Evolutionary conservation across 2,888 invertebrate genomes (phyloP).

Genomic region (Digitonthophagus gazella): DNA sequence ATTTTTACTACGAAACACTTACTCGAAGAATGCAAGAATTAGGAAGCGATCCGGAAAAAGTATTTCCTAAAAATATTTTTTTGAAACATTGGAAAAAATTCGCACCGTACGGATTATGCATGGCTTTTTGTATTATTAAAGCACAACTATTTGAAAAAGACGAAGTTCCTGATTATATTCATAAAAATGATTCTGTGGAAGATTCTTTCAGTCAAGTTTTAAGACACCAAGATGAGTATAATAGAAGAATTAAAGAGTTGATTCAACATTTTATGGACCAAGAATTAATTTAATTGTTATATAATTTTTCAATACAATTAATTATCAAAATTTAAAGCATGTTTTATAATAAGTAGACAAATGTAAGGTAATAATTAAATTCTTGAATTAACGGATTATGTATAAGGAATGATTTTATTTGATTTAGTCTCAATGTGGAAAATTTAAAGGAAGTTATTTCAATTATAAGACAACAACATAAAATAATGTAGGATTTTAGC

Average conservation of each 20-base stretch:
- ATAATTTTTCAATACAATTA: too few relatives aligned
- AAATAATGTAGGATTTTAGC: too few relatives aligned
- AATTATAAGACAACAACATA: too few relatives aligned
- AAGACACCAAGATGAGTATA: slow-evolving; percentile 22
- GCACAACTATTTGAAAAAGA: slow-evolving; percentile 29
- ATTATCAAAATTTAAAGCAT: too few relatives aligned
- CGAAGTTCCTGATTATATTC: slow-evolving; percentile 17
- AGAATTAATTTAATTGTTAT: slow-evolving; percentile 27
- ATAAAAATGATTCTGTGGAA: slow-evolving; percentile 14
- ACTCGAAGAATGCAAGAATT: slow-evolving; percentile 33
- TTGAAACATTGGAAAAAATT: slow-evolving; percentile 37
- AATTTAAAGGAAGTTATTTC: too few relatives aligned
- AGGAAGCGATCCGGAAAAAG: slow-evolving; percentile 35
- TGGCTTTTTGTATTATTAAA: slow-evolving; percentile 29
- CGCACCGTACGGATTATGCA: slow-evolving; percentile 32
- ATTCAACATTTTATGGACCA: slow-evolving; percentile 29
- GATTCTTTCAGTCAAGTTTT: slow-evolving; percentile 1
- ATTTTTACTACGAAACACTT: slow-evolving; percentile 42
- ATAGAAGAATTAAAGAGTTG: slow-evolving; percentile 25
- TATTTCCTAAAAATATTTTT: slow-evolving; percentile 40
- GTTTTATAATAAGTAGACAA: too few relatives aligned
- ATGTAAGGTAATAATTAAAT: too few relatives aligned
- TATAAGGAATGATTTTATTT: too few relatives aligned
- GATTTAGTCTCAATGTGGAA: too few relatives aligned
- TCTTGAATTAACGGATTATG: too few relatives aligned